Conservation (phyloP, 2,797 vertebrate genomes). For the Aselliscus stoliczkanus region DNA sequence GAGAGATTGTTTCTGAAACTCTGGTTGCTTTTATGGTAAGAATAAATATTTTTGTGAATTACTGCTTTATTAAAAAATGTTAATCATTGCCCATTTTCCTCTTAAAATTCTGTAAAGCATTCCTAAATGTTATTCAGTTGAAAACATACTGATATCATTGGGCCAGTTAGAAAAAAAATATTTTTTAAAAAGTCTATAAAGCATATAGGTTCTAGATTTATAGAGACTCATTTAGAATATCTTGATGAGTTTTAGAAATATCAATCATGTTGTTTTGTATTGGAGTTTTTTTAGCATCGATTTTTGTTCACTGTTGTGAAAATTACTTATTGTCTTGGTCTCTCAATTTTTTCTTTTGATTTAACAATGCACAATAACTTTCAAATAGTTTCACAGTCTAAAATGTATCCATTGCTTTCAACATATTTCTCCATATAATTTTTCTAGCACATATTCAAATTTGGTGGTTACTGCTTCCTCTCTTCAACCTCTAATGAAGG, state of each 20-base stretch:
- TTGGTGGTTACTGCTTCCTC: neutral
- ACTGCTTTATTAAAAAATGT: neutral
- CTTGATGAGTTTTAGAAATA: neutral
- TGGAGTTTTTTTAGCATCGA: neutral
- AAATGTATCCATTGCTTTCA: neutral
- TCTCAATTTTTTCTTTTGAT: conserved; percentile 7
- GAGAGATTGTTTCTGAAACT: conserved; percentile 84
- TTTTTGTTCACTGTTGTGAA: conserved; percentile 3
- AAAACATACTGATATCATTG: neutral
- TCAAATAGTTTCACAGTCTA: neutral
- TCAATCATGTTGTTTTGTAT: neutral
- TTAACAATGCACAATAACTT: conserved; percentile 5
- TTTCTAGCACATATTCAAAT: neutral
- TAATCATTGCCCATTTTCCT: neutral
- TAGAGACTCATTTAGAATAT: neutral
- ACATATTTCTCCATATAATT: neutral
- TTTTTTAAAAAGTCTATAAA: neutral
- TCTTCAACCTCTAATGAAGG: neutral
- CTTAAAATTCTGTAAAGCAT: neutral
- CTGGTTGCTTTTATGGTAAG: conserved; percentile 92
- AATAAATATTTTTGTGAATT: neutral
- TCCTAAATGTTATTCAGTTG: neutral
- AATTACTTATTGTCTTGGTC: neutral
- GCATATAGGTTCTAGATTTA: neutral
- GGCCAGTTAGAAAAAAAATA: neutral